Evolutionary conservation across 1,140 invertebrate species (phyloP).

Genomic region (Druon quercuslanigerum): DNA sequence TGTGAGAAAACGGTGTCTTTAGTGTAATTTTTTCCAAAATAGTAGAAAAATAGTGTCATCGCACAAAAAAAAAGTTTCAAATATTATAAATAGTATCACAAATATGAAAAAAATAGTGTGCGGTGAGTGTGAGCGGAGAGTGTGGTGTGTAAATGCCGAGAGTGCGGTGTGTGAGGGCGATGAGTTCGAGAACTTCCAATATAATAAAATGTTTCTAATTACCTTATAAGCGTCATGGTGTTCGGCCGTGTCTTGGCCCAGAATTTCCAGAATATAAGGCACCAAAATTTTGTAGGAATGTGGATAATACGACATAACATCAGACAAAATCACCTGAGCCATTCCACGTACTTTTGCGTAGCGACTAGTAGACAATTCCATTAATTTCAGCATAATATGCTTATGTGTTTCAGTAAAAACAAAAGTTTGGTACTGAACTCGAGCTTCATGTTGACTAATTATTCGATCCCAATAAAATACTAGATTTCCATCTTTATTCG

Average conservation of each 20-base stretch:
- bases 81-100: no score
- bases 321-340: slow-evolving; percentile 80
- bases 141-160: no score
- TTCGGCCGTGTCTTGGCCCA: slow-evolving; percentile 77
- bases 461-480: slow-evolving; percentile 80
- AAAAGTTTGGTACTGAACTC: slow-evolving; percentile 69
- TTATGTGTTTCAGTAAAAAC: slow-evolving; percentile 78
- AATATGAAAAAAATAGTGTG: no score
- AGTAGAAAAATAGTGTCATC: no score
- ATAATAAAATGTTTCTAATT: slow-evolving; percentile 30
- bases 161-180: no score
- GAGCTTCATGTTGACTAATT: slow-evolving; percentile 82
- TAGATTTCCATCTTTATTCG: slow-evolving; percentile 79
- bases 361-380: slow-evolving; percentile 80
- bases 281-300: slow-evolving; percentile 79
- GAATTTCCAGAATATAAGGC: slow-evolving; percentile 78
- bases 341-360: slow-evolving; percentile 82
- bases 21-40: no score
- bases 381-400: slow-evolving; percentile 79
- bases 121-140: no score
- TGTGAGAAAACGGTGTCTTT: no score
- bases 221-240: slow-evolving; percentile 86
- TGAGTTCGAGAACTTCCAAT: no score
- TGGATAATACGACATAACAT: slow-evolving; percentile 75
- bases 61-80: no score